phyloP scores from a whole-genome alignment of 2,113 vertebrate genomes.

The Rhea americana region DNA sequence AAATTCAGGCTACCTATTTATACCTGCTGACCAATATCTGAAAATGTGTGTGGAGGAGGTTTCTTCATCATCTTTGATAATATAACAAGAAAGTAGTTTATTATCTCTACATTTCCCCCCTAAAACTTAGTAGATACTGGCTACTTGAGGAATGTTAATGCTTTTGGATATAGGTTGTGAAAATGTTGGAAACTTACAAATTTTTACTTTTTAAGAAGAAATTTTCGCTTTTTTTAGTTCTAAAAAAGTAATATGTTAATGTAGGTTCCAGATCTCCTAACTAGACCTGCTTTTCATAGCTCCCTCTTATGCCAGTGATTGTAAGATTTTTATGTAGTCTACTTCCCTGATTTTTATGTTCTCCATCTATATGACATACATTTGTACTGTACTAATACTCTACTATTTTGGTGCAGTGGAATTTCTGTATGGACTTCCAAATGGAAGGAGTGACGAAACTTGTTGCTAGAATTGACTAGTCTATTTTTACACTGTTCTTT shows the following conservation, averaged over 20 bases:
- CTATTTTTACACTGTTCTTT: not conserved
- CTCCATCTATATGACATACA: not conserved
- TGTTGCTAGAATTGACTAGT: not conserved
- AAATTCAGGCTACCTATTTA: not conserved
- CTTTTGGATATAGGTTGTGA: not conserved
- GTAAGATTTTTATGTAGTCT: not conserved
- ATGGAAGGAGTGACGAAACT: not conserved
- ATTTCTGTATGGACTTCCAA: not conserved
- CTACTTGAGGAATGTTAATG: not conserved
- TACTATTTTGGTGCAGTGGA: not conserved
- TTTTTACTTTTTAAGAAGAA: not conserved
- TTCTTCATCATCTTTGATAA: not conserved
- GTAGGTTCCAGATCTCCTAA: not conserved
- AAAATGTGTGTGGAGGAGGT: not conserved
- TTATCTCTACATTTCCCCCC: not conserved
- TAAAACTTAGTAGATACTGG: not conserved
- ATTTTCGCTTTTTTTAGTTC: not conserved
- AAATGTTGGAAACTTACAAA: not conserved
- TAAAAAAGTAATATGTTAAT: not conserved
- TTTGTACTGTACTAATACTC: not conserved
- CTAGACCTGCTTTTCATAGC: not conserved
- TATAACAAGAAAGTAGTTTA: not conserved
- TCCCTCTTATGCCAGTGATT: not conserved
- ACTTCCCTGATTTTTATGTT: not conserved
- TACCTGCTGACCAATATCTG: not conserved